Evolutionary conservation across 1,140 invertebrate genomes (phyloP).

Genomic region (Euglossa dilemma): DNA sequence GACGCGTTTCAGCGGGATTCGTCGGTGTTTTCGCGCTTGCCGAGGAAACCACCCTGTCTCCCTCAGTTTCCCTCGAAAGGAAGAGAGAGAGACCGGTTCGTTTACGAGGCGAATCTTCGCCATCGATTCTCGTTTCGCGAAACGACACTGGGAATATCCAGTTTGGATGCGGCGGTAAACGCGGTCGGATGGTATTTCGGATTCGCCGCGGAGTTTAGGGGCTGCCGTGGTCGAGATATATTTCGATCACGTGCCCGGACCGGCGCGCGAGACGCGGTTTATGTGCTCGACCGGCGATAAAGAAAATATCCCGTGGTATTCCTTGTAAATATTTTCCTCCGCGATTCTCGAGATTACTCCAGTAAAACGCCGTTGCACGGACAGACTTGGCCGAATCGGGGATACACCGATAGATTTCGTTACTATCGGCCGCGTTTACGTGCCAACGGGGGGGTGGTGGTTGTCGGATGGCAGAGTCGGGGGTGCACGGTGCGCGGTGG

Average conservation of each 20-base stretch:
- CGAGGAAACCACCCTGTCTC: no score
- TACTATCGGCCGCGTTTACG: background rate
- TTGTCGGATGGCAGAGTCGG: slow-evolving; percentile 48
- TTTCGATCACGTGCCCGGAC: slow-evolving; percentile 44
- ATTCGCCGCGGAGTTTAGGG: background rate
- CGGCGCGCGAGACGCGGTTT: slow-evolving; percentile 29
- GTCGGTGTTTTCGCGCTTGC: background rate
- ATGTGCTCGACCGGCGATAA: slow-evolving; percentile 46
- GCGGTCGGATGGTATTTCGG: slow-evolving; percentile 35
- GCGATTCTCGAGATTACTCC: slow-evolving; percentile 30
- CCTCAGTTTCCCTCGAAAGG: no score
- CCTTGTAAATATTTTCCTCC: slow-evolving; percentile 49
- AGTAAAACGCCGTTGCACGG: background rate
- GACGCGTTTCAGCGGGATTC: background rate
- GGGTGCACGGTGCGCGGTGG: background rate
- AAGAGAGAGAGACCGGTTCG: background rate
- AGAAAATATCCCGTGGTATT: slow-evolving; percentile 42
- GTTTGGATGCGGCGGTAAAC: slow-evolving; percentile 23
- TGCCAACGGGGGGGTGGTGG: slow-evolving; percentile 32
- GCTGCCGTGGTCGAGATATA: slow-evolving; percentile 12
- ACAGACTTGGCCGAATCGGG: background rate
- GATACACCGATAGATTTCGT: slow-evolving; percentile 23
- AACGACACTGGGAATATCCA: slow-evolving; percentile 2
- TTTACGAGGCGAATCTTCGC: slow-evolving; percentile 15
- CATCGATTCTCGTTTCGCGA: slow-evolving; percentile 30